Evolutionary conservation across 2,888 invertebrate genomes (phyloP), one percentile per base, ranked within the genome.

Genomic region (Eudasyphora cyanicolor): DNA sequence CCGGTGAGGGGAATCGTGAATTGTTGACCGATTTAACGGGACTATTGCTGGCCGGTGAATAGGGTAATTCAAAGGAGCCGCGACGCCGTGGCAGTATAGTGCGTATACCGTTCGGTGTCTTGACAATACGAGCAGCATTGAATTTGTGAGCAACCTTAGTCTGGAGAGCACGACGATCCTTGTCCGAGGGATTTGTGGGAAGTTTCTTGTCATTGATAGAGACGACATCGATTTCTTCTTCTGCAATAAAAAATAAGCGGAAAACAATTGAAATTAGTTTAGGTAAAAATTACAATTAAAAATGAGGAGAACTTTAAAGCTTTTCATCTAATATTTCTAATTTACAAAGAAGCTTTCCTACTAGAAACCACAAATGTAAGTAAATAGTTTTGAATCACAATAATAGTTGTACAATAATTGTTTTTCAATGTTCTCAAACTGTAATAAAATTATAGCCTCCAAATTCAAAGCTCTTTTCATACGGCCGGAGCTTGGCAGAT

Each of bases 141-240:
- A 94, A 94, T 79, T 94, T 94, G 24, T 94, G 92, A 62, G 94
- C 94, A 86, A 95, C 94, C 54, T 94, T 93, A 75, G 93, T 93
- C 91, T 95, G 95, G 2, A 92, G 92, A 84, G 95, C 94, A 84
- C 95, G 94, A 79, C 95, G 94, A 91, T 96, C 96, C 85, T 94
- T 94, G 38, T 93, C 94, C 21, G 95, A 95, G 14, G 96, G 95
- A 90, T 95, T 94, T 82, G 94, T 95, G 32, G 96, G 96, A 70
- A 96, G 91, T 87, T 88, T 90, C 85, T 92, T 93, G 82, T 94
- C 94, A 84, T 94, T 95, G 86, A 95, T 92, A 0, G 95, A 95
- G 74, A 96, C 97, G 75, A 97, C 97, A 91, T 97, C 97, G 89
- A 97, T 97, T 93, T 96, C 96, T 92, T 97, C 97, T 86, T 92